A percentile compares a stretch with the other conserved stretches of the same genome.
These are phyloP conservation scores for Gallinago media DNA, from an alignment of 2,113 vertebrate species.

Conservation along the genomic window DNA sequence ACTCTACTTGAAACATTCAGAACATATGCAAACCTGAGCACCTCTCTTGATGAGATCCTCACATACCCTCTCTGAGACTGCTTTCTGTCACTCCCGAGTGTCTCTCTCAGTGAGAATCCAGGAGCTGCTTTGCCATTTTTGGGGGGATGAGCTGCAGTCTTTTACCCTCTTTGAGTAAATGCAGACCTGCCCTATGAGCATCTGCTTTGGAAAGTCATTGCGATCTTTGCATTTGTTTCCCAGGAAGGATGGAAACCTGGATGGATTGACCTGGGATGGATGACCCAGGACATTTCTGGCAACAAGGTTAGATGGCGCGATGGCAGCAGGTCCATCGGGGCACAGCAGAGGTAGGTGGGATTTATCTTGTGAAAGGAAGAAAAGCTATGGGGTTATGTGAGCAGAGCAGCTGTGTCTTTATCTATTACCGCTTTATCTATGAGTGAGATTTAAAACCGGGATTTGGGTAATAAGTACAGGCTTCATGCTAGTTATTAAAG, in stretches of 20 bases:
- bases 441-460: conserved; percentile 28
- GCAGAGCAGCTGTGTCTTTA: not conserved
- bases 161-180: not conserved
- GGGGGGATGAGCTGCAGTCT: too few species aligned
- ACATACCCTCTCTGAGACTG: not conserved
- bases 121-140: not conserved
- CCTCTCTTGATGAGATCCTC: not conserved
- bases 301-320: not conserved
- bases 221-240: not conserved
- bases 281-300: not conserved
- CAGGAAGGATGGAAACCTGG: not conserved
- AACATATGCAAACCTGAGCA: not conserved
- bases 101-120: not conserved
- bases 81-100: not conserved
- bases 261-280: not conserved
- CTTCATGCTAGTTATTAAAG: conserved; percentile 33
- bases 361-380: not conserved
- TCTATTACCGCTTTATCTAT: conserved; percentile 4
- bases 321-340: accelerated
- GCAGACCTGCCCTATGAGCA: not conserved
- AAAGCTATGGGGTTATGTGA: not conserved
- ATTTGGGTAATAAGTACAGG: conserved; percentile 39
- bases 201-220: not conserved
- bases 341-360: not conserved
- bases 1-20: not conserved